phyloP scores from a whole-genome alignment of 37 sponge, comb jelly and placozoan species.

The Cladorhizidae sp. region DNA sequence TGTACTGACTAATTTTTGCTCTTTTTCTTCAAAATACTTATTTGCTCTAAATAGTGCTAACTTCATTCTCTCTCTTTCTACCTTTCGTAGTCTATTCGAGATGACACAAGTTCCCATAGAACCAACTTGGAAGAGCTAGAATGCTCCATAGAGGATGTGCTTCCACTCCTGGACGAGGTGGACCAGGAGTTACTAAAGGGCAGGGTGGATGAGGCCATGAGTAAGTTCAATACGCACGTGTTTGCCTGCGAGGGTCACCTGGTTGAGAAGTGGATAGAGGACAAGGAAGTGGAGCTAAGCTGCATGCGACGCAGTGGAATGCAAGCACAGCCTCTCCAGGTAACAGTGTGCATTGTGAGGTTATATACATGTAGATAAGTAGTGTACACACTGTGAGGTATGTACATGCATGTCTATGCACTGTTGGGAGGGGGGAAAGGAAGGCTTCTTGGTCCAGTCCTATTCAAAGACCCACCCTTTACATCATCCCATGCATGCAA shows the following conservation, averaged over 20 bases:
- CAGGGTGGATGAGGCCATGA: conserved; percentile 6
- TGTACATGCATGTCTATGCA: too few relatives aligned
- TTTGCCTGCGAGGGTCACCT: conserved; percentile 4
- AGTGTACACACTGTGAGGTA: too few relatives aligned
- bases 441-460: too few relatives aligned
- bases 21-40: too few relatives aligned
- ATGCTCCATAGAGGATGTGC: conserved; percentile 13
- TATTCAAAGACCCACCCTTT: too few relatives aligned
- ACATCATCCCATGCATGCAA: too few relatives aligned
- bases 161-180: conserved; percentile 15
- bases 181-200: conserved; percentile 24
- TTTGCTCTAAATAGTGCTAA: too few relatives aligned
- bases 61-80: too few relatives aligned
- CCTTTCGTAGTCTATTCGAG: conserved; percentile 1
- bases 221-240: conserved; percentile 17
- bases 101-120: conserved; percentile 7
- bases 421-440: too few relatives aligned
- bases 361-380: background rate
- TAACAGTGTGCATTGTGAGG: too few relatives aligned
- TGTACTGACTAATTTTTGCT: too few relatives aligned
- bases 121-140: conserved; percentile 6
- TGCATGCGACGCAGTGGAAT: conserved; percentile 33
- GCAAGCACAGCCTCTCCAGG: conserved; percentile 18
- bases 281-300: conserved; percentile 11
- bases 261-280: conserved; percentile 34